Evolutionary conservation across 2,113 vertebrate genomes (phyloP), one percentile per base, ranked within the genome.

Genomic region (Megalops atlanticus): DNA sequence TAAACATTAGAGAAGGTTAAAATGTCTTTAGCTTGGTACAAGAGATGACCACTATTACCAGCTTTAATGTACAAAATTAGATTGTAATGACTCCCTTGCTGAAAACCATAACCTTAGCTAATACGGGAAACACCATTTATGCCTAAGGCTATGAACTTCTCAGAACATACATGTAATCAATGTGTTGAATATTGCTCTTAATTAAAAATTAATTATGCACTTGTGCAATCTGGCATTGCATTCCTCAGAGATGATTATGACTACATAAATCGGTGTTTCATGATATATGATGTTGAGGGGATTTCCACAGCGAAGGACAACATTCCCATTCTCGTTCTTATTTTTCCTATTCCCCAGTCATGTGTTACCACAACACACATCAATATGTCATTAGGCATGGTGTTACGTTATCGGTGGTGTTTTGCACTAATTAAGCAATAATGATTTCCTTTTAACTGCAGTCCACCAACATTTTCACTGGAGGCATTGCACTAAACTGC

Each of bases 391-490:
- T 86, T 84, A 87, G 72, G 54, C 58, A n/a, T 71, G 79, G 43
- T 77, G 81, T 41, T 68, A 83, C 83, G 84, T 83, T 83, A 83
- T 87, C 84, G 79, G 83, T 41, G 74, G 70, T 64, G 72, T 85
- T 82, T 85, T 84, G 78, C 81, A 84, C 85, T 89, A 85, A 89
- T 89, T 86, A 88, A 85, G 74, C 77, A 8, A 24, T 79, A 89
- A 86, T 39, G 88, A 88, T 89, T 89, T 87, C 84, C 86, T 85
- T 84, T 88, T 86, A 83, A 86, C 82, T 84, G 80, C 68, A 40
- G 75, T 70, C 40, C n/a, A n/a, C 77, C 49, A 84, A 84, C 83
- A 84, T 76, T 77, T 79, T 74, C 79, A 85, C 81, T 71, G 11
- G 77, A 74, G 77, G 83, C 78, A 74, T 80, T 71, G 79, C 54